Base-by-base conservation (phyloP, 2,888 invertebrate genomes). In the Synanthedon andrenaeformis region DNA sequence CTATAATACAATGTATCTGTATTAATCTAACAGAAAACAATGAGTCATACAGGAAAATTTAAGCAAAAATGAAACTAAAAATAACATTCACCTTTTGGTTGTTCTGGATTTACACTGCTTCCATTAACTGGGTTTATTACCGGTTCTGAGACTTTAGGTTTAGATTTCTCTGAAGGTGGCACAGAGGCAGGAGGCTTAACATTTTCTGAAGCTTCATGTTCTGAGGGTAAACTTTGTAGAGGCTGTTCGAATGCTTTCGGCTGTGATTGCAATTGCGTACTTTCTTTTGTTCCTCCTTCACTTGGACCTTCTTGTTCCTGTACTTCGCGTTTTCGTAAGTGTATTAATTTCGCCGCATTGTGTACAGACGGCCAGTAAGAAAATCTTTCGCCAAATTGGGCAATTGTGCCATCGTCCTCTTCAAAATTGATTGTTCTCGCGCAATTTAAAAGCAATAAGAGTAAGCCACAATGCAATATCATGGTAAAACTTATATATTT, bases 301-400 rank as follows among this genome's bases (percentile, higher is more conserved):
- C 49, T 49, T 17, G 17, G 17, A 17, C 49, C 49, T 19, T 3
- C 23, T 49, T 49, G 49, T 45, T 13, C 54, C 41, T 60, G 65
- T 1, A 57, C 60, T 51, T 70, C 66, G 3, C 81, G 65, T 50
- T 66, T 72, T 11, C 70, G 62, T 49, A 70, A 59, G 50, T 65
- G 67, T 60, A 75, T 59, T 57, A 74, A 58, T 6, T 58, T 60
- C 3, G 74, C 74, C 2, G 64, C 77, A 58, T 80, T 77, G 35
- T 71, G 72, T n/a, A 75, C 61, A 14, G 79, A 79, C 12, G 83
- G 82, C 81, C 80, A 79, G 45, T 68, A 62, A 2, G 79, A 70
- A 64, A 70, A 80, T 42, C 64, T 65, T 49, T 60, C 64, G 51
- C 70, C 70, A 52, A 68, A 67, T 42, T 69, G 70, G 53, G 62